Conservation (phyloP, 2,113 vertebrate species). For the Rhynchopsitta pachyrhyncha region DNA sequence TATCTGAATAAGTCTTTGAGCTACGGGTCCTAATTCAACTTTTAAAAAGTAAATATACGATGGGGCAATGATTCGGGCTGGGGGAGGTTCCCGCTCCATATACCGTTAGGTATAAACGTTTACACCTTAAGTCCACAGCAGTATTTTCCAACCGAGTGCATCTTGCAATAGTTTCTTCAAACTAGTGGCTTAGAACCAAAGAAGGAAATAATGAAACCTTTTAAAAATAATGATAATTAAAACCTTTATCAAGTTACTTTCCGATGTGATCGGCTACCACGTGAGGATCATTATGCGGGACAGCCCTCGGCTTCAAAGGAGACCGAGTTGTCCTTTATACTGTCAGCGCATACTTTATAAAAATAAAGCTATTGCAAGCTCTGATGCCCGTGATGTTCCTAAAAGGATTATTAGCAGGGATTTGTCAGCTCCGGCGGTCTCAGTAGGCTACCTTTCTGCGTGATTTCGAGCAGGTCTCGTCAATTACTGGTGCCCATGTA, state of each 20-base stretch:
- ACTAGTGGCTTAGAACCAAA: neutral
- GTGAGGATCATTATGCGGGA: neutral
- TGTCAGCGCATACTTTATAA: conserved; percentile 74
- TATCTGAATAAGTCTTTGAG: neutral
- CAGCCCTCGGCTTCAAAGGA: conserved; percentile 19
- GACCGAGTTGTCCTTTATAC: conserved; percentile 55
- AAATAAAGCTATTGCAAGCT: conserved; percentile 71
- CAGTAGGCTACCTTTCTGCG: conserved; percentile 82
- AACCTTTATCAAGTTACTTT: neutral
- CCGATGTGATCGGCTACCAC: neutral
- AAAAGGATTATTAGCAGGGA: conserved; percentile 82
- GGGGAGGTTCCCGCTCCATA: neutral
- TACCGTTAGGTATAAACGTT: rapidly evolving
- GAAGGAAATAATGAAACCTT: neutral
- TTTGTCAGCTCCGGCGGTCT: conserved; percentile 80
- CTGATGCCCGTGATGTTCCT: conserved; percentile 69
- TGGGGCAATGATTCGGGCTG: neutral
- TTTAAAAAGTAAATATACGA: neutral
- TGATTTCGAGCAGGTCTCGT: conserved; percentile 81
- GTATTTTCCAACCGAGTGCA: neutral
- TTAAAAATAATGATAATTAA: neutral
- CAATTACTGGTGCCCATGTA: conserved; percentile 82
- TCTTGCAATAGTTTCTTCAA: neutral
- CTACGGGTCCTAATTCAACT: neutral
- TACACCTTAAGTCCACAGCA: neutral